Percentiles rank a stretch among this genome's conserved stretches.
phyloP scores from a whole-genome alignment of 2,888 invertebrate genomes.

The Platerodrilus igneus region DNA sequence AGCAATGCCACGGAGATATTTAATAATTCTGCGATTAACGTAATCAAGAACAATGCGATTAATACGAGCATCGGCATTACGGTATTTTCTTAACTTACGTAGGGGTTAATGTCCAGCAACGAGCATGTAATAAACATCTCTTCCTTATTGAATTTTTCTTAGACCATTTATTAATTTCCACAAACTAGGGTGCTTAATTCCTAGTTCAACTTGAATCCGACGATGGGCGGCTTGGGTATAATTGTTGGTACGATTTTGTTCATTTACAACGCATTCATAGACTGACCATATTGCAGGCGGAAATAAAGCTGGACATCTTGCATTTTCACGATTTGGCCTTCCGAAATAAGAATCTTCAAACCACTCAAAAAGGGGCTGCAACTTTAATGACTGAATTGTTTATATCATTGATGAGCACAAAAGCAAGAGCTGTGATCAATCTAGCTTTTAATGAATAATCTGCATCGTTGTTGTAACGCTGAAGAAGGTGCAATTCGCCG shows the following conservation, averaged over 20 bases:
- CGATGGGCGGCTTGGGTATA: no score
- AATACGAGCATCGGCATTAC: no score
- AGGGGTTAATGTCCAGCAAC: no score
- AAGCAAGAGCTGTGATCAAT: slow-evolving; percentile 13
- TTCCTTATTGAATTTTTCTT: no score
- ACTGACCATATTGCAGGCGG: slow-evolving; percentile 2
- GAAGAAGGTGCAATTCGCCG: slow-evolving; percentile 6
- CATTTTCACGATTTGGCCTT: slow-evolving; percentile 9
- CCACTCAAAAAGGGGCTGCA: slow-evolving; percentile 8
- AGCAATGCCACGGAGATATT: no score
- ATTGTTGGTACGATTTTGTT: slow-evolving; percentile 4
- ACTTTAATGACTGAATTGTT: slow-evolving; percentile 8
- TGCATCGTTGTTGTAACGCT: slow-evolving; percentile 10
- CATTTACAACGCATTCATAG: slow-evolving; percentile 4
- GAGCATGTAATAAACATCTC: no score
- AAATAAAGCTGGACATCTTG: slow-evolving; percentile 4
- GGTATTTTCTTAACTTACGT: no score
- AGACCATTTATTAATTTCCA: no score
- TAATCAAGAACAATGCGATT: no score
- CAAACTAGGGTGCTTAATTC: no score
- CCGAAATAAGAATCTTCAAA: slow-evolving; percentile 12
- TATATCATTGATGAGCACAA: slow-evolving; percentile 12
- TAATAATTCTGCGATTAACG: no score
- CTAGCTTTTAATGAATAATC: slow-evolving; percentile 14
- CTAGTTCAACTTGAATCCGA: no score